Base-by-base conservation (phyloP, 2,797 vertebrate genomes). In the Micromesistius poutassou region DNA sequence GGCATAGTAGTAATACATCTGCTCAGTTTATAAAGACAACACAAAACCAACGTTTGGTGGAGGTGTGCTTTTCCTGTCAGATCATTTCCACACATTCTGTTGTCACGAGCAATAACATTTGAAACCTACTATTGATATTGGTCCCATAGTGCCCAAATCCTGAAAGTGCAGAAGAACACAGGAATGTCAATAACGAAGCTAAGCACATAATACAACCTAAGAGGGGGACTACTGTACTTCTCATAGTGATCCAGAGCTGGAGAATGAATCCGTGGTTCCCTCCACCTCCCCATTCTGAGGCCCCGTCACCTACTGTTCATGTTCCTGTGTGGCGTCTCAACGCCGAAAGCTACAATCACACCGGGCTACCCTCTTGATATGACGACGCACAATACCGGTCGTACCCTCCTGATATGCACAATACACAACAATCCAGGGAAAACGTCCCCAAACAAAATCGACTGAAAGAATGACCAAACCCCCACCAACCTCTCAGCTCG, bases 401-500 rank as follows among this genome's bases (percentile, higher is more conserved):
- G n/a, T n/a, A n/a, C n/a, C n/a, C n/a, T n/a, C n/a, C n/a, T n/a
- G n/a, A n/a, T n/a, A n/a, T n/a, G n/a, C n/a, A n/a, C 46, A 55
- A 68, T 5, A 68, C 62, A 68, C n/a, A 12, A 62, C n/a, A 62
- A 68, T 68, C 22, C 55, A 5, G 8, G 55, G n/a, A 62, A n/a
- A 6, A 25, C 6, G 16, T 14, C 46, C 16, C 16, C 46, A 4
- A 4, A 55, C 16, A 25, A 8, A 62, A 62, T 12, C 1, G 62
- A 12, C 25, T 12, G 62, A 2, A 28, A 68, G 62, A 68, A 68
- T 9, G 62, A 28, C 62, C 62, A 68, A 68, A 28, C 62, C 3
- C 10, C 62, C n/a, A 50, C 40, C 22, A 68, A 98, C 98, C 98
- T 96, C 93, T 94, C 82, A 99, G 91, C 86, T 97, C 95, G 0